Evolutionary conservation across 2,113 vertebrate genomes (phyloP).

Genomic region (Psilopogon haemacephalus): DNA sequence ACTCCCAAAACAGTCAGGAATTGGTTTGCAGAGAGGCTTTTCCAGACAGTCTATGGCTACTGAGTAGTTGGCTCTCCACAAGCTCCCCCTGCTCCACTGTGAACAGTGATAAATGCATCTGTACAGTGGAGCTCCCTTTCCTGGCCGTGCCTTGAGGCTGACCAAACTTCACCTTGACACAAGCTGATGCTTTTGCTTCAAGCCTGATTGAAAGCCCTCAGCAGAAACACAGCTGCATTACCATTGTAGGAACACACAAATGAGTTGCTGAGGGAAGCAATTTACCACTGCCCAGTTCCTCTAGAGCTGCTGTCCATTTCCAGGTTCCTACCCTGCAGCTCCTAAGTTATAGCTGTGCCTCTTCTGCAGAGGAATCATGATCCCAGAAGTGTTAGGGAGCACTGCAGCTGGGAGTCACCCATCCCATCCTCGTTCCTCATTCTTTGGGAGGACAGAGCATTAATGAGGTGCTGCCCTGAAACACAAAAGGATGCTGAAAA

Average conservation of each 20-base stretch:
- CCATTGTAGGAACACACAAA: slow-evolving; percentile 12
- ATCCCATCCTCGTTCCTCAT: background rate
- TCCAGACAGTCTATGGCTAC: background rate
- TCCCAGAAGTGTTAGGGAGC: background rate
- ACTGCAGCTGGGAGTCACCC: background rate
- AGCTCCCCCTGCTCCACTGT: background rate
- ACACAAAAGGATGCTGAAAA: background rate
- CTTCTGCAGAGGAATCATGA: slow-evolving; percentile 27
- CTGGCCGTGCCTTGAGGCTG: background rate
- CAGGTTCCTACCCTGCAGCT: background rate
- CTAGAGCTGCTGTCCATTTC: background rate
- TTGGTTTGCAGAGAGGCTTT: background rate
- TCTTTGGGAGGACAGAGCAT: slow-evolving; percentile 13
- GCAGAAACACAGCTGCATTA: background rate
- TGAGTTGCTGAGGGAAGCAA: slow-evolving; percentile 48
- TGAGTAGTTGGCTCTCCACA: background rate
- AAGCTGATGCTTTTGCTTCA: background rate
- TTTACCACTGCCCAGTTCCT: slow-evolving; percentile 22
- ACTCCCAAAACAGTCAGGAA: background rate
- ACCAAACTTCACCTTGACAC: slow-evolving; percentile 4
- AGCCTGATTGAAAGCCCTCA: slow-evolving; percentile 20
- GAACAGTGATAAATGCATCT: background rate
- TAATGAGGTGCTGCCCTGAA: background rate
- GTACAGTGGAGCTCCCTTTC: background rate
- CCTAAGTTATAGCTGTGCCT: background rate